Evolutionary conservation across 2,797 vertebrate species (phyloP).

Genomic region (Chaenodraco wilsoni): DNA sequence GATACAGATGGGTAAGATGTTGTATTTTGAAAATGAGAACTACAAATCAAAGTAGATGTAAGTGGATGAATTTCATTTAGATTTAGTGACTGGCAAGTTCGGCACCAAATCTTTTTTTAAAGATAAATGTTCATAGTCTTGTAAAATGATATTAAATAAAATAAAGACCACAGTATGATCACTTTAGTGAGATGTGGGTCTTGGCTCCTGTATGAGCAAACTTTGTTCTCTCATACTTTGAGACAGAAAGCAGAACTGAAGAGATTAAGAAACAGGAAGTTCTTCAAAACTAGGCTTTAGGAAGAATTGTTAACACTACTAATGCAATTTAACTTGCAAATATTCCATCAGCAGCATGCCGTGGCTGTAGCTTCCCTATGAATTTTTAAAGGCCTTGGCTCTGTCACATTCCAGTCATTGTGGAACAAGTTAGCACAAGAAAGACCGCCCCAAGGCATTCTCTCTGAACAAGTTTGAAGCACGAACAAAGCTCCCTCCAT

Average conservation of each 20-base stretch:
- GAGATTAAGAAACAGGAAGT: conserved; percentile 65
- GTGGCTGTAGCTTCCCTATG: conserved; percentile 21
- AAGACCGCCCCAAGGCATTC: conserved; percentile 58
- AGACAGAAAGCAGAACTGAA: conserved; percentile 62
- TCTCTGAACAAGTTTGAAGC: conserved; percentile 67
- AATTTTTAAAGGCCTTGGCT: conserved; percentile 38
- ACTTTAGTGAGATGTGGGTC: background rate
- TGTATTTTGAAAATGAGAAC: background rate
- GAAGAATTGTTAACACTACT: background rate
- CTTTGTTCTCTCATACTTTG: background rate
- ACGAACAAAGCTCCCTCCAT: conserved; percentile 66
- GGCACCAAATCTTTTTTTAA: background rate
- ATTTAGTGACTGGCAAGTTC: background rate
- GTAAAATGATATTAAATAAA: background rate
- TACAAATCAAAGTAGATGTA: background rate
- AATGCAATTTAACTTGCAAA: conserved; percentile 20
- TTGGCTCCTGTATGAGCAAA: background rate
- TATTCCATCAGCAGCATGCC: background rate
- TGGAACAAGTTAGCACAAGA: conserved; percentile 79
- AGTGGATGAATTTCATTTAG: background rate
- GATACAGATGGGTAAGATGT: background rate
- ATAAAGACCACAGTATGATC: background rate
- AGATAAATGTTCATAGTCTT: background rate
- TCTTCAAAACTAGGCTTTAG: conserved; percentile 31
- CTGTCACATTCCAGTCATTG: conserved; percentile 77